Base-by-base conservation (phyloP, 2,113 vertebrate species). In the Craseonycteris thonglongyai region DNA sequence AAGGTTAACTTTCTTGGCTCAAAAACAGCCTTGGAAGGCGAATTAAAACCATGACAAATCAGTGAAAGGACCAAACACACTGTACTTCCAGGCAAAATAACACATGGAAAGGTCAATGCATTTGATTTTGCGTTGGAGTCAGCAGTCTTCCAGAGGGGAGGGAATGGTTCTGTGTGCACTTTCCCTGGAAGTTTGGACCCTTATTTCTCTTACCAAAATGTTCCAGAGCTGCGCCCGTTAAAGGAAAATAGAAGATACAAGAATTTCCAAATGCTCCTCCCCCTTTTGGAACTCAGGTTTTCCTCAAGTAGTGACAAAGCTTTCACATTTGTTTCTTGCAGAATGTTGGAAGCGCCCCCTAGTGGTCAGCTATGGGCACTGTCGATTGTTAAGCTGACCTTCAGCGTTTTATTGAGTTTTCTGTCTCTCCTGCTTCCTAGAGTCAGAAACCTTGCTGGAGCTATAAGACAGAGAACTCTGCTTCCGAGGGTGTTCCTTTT, bases 201-300 rank as follows among this genome's bases (percentile, higher is more conserved):
- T 76, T 71, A 58, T 63, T 89, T 86, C 90, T 76, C 40, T 87
- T 18, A 75, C 30, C 24, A 68, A 80, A 6, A 75, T 85, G 35
- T 54, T n/a, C 21, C 65, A 74, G 56, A 81, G 56, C 22, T 81
- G 38, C 79, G 90, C n/a, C 68, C 95, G 74, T 19, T 69, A 47
- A n/a, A 65, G 15, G 79, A 86, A 79, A 90, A 49, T 3, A 26
- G 38, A 13, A 72, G n/a, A 3, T 16, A 35, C 11, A 56, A 24
- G 22, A 42, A n/a, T 87, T 88, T 78, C 51, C 51, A 84, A 66
- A 63, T 24, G 3, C 5, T 26, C 30, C 54, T 80, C 21, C 5
- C 6, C 7, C 69, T 80, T 84, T 35, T 65, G 58, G 19, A 63
- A 30, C 8, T 2, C 38, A 58, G 45, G 42, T 88, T 96, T 95